A percentile compares a stretch with the other conserved stretches of the same genome.
phyloP scores from a whole-genome alignment of 2,888 invertebrate species.

The Lasioglossum lativentre region DNA sequence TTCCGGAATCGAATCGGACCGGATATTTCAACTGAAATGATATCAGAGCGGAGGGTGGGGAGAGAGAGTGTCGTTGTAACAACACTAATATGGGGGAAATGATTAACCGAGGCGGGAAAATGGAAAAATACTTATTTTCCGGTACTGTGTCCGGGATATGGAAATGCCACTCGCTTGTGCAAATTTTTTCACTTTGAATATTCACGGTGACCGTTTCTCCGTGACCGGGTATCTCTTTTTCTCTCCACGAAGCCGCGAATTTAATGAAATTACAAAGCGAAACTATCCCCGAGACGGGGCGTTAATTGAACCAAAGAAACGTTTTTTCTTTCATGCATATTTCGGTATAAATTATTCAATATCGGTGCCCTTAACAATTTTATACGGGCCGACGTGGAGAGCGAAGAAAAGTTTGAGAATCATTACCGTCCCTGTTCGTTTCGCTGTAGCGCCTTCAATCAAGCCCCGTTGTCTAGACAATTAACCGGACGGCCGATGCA shows the following conservation, averaged over 20 bases:
- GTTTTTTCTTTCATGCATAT: conserved; percentile 47
- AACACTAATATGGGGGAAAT: background rate
- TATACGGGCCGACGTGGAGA: conserved; percentile 32
- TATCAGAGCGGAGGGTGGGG: background rate
- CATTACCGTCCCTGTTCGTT: conserved; percentile 62
- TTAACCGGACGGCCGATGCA: conserved; percentile 71
- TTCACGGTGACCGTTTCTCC: background rate
- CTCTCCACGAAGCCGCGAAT: background rate
- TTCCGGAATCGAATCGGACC: conserved; percentile 65
- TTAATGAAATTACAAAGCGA: conserved; percentile 30
- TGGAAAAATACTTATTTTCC: background rate
- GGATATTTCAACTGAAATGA: conserved; percentile 37
- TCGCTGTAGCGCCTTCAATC: conserved; percentile 60
- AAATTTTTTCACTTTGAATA: conserved; percentile 29
- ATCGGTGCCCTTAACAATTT: conserved; percentile 49
- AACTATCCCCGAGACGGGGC: conserved; percentile 21
- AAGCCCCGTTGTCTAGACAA: conserved; percentile 67
- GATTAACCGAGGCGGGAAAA: background rate
- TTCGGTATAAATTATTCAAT: conserved; percentile 63
- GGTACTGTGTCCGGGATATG: background rate
- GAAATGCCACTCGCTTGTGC: background rate
- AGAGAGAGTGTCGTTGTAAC: background rate
- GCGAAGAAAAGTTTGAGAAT: conserved; percentile 62
- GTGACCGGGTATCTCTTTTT: background rate
- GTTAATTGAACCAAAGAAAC: conserved; percentile 48